Evolutionary conservation across 2,888 invertebrate genomes (phyloP), one percentile per base, ranked within the genome.

Genomic region (Drosophila subquinaria): DNA sequence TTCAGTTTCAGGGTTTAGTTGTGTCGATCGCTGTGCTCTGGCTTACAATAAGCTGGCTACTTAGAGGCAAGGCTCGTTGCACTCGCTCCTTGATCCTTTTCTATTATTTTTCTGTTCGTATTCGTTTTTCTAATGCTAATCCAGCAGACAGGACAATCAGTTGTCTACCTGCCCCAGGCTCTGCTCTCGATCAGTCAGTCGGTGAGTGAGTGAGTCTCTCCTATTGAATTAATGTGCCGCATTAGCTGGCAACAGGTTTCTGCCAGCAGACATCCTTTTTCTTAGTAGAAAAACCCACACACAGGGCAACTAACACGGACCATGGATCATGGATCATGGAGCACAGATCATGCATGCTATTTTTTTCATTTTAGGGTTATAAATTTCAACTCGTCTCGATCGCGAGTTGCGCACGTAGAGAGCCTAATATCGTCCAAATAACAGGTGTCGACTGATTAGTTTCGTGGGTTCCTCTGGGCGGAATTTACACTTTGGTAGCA

Each of bases 381-480:
- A 67, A 42, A 59, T 60, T 57, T 62, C 5, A 20, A 13, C 23
- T 40, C 43, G 23, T 30, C 20, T 52, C 53, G 36, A 52, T 38
- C 56, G 38, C 59, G 51, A 56, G 48, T 33, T 50, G 47, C 69
- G 79, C 82, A 87, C 85, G 82, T 82, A 79, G 27, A 23, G 40
- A 47, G 20, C 56, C 82, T 71, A 79, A 85, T 81, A 65, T 67
- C 78, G 80, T 78, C 75, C 73, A 79, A 87, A 87, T 86, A 88
- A 88, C 88, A 88, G 88, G 87, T 87, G 87, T 76, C 66, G 88
- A 65, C 69, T 84, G 87, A 87, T 88, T 79, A 84, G 84, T 78
- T 78, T 75, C 74, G 60, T 73, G 53, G 27, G 40, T 11, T 27
- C 15, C 30, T 62, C 27, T 56, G 55, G 56, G 67, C 59, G 69